Percentiles rank a stretch among this genome's conserved stretches.
Evolutionary conservation across 92 coral and sea anemone species (phyloP).

Genomic region (Actinostola sp.): DNA sequence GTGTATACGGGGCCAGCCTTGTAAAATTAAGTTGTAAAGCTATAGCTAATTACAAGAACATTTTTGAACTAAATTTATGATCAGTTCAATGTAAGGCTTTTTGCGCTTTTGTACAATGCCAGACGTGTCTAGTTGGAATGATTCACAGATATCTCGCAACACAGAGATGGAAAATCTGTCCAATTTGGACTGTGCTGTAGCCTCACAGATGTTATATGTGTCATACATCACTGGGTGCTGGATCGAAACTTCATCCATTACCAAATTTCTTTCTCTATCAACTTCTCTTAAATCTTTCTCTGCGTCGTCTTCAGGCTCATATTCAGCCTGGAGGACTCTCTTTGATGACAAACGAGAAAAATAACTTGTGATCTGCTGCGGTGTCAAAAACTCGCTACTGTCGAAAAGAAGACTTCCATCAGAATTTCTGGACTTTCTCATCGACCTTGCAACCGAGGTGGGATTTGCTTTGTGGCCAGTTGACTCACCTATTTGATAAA

Average conservation of each 20-base stretch:
- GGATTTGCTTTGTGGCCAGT: constrained; percentile 62
- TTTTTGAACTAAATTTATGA: constrained; percentile 22
- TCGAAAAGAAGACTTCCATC: background rate
- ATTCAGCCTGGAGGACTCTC: background rate
- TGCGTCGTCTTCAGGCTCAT: background rate
- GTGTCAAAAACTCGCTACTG: background rate
- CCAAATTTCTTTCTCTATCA: constrained; percentile 16
- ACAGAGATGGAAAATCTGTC: constrained; percentile 31
- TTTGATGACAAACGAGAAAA: constrained; percentile 10
- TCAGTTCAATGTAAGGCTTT: constrained; percentile 25
- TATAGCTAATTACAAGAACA: too few relatives aligned
- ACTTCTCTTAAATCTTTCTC: constrained; percentile 19
- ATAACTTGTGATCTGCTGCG: constrained; percentile 15
- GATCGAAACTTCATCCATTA: constrained; percentile 27
- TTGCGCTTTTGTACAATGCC: constrained; percentile 11
- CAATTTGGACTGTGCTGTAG: constrained; percentile 21
- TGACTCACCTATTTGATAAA: constrained; percentile 41
- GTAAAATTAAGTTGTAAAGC: too few relatives aligned
- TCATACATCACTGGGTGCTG: constrained; percentile 50
- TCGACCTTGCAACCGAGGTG: constrained; percentile 20
- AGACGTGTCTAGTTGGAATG: constrained; percentile 42
- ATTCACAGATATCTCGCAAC: constrained; percentile 37
- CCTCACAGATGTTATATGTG: constrained; percentile 44
- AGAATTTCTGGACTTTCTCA: constrained; percentile 17
- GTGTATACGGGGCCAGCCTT: too few relatives aligned